Evolutionary conservation across 2,888 invertebrate species (phyloP).

Genomic region (Megastigmus dorsalis): DNA sequence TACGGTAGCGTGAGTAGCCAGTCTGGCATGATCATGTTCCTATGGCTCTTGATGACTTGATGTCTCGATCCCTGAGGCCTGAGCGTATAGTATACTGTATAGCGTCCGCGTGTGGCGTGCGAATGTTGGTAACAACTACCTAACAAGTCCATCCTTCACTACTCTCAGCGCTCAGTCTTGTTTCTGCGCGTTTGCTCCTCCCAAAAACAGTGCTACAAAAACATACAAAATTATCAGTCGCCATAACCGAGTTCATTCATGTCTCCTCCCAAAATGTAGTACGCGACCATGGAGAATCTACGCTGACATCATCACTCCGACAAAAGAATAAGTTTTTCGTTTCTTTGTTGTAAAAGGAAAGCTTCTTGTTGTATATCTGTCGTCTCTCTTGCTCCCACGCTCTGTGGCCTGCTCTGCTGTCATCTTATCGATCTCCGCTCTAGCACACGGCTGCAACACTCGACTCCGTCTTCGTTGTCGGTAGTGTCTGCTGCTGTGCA

Average conservation of each 20-base stretch:
- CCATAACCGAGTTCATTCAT: background rate
- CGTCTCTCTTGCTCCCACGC: background rate
- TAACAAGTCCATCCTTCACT: constrained; percentile 2
- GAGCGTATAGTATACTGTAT: too few species aligned
- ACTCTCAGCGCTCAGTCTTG: background rate
- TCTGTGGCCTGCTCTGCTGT: background rate
- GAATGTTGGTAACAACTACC: background rate
- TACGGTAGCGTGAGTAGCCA: too few species aligned
- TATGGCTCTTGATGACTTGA: too few species aligned
- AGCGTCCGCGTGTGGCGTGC: too few species aligned
- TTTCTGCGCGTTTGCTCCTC: background rate
- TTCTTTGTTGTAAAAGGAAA: constrained; percentile 1
- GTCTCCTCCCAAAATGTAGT: constrained; percentile 2
- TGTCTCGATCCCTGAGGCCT: too few species aligned
- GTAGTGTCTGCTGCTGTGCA: background rate
- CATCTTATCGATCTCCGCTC: constrained; percentile 34
- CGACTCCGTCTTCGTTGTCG: constrained; percentile 3
- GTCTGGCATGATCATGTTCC: too few species aligned
- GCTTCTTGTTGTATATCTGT: background rate
- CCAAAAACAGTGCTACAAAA: background rate
- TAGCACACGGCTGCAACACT: background rate
- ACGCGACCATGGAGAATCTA: constrained; percentile 5
- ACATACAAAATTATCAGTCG: too few species aligned
- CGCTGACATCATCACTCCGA: background rate
- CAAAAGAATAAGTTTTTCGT: background rate